These are phyloP conservation scores for Lutjanus argentimaculatus DNA, from an alignment of 2,797 vertebrate genomes.

Conservation along the genomic window DNA sequence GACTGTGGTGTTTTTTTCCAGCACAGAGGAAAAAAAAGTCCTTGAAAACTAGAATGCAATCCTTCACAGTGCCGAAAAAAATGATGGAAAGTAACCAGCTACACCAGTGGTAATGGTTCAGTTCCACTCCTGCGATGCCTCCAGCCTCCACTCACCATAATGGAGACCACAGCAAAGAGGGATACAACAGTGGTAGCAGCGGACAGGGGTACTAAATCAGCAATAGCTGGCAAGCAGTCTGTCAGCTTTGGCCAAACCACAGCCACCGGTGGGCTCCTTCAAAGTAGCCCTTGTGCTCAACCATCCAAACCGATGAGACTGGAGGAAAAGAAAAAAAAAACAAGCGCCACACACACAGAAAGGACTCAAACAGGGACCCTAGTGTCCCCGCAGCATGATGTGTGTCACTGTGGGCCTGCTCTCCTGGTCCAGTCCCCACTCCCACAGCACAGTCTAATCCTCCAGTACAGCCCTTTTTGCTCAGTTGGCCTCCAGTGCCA, in stretches of 20 bases:
- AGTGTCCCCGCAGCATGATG: conserved; percentile 80
- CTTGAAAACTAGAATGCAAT: conserved; percentile 55
- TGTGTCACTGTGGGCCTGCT: conserved; percentile 59
- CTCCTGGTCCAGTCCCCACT: conserved; percentile 65
- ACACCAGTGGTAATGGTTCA: conserved; percentile 59
- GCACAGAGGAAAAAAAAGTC: conserved; percentile 40
- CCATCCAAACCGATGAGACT: conserved; percentile 79
- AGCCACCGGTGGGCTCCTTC: conserved; percentile 80
- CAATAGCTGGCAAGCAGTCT: conserved; percentile 73
- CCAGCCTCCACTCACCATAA: conserved; percentile 73
- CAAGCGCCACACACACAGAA: conserved; percentile 71
- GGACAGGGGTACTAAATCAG: conserved; percentile 70
- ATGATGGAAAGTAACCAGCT: conserved; percentile 37
- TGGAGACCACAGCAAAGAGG: conserved; percentile 54
- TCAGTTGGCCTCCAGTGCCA: conserved; percentile 63
- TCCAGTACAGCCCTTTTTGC: conserved; percentile 65
- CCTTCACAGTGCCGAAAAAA: conserved; percentile 39
- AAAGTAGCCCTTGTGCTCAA: conserved; percentile 84
- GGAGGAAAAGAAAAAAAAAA: conserved; percentile 59
- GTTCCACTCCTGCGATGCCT: conserved; percentile 65
- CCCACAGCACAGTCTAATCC: conserved; percentile 66
- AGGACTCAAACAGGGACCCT: conserved; percentile 78
- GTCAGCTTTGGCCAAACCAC: conserved; percentile 79
- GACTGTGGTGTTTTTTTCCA: conserved; percentile 24
- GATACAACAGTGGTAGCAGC: conserved; percentile 49